These are phyloP conservation scores for Campopleginae sp. DNA, from an alignment of 2,888 invertebrate genomes.

Conservation along the genomic window DNA sequence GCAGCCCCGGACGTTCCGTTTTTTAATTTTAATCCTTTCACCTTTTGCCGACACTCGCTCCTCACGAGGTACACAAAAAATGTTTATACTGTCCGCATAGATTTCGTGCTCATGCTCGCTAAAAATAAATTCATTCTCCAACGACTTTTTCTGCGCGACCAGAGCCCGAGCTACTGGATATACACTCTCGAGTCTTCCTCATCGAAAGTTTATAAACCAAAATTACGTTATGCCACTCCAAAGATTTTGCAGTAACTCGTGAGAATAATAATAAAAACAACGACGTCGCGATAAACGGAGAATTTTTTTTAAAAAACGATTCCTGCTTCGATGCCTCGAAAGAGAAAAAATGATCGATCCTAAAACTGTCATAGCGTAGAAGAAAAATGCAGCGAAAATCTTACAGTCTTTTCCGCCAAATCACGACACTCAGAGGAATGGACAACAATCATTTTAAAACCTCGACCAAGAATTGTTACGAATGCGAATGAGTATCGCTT, in stretches of 20 bases:
- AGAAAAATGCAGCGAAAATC: too few relatives aligned
- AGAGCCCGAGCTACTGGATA: too few relatives aligned
- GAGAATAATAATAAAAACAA: conserved; percentile 11
- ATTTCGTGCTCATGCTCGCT: background rate
- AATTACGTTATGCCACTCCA: too few relatives aligned
- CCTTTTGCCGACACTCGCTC: background rate
- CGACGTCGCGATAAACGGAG: background rate
- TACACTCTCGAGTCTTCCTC: too few relatives aligned
- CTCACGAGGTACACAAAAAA: background rate
- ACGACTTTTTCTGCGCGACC: background rate
- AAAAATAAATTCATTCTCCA: background rate
- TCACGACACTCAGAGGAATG: too few relatives aligned
- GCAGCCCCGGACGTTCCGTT: background rate
- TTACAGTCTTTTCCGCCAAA: too few relatives aligned
- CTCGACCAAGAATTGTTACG: too few relatives aligned
- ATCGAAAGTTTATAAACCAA: too few relatives aligned
- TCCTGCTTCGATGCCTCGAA: background rate
- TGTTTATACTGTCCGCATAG: background rate
- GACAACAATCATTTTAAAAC: too few relatives aligned
- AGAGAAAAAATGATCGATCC: background rate
- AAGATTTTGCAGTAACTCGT: too few relatives aligned
- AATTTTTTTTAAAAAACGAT: background rate
- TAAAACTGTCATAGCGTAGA: background rate
- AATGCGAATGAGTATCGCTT: background rate
- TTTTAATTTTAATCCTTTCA: background rate